Percentiles rank a stretch among this genome's conserved stretches.
Evolutionary conservation across 1,140 invertebrate genomes (phyloP).

Genomic region (Drosophila kanapiae): DNA sequence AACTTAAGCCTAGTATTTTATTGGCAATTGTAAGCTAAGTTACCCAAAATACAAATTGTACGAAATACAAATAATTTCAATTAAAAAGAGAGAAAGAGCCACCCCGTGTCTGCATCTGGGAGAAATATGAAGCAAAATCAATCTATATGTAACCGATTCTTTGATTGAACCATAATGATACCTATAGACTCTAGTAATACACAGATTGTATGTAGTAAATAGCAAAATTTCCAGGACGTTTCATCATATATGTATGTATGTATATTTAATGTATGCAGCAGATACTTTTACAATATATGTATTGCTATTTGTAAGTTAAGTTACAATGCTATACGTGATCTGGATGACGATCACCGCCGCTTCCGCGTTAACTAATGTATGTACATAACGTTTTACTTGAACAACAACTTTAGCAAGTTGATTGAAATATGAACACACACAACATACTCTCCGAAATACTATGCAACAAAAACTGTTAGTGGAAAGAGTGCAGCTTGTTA

Average conservation of each 20-base stretch:
- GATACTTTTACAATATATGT: constrained; percentile 57
- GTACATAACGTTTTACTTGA: constrained; percentile 75
- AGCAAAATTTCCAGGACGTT: constrained; percentile 68
- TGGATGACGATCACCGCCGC: constrained; percentile 50
- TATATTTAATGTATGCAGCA: constrained; percentile 60
- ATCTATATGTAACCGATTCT: constrained; percentile 54
- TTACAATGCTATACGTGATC: constrained; percentile 54
- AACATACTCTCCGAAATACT: constrained; percentile 41
- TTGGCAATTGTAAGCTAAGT: constrained; percentile 59
- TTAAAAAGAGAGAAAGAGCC: constrained; percentile 31
- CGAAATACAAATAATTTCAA: constrained; percentile 53
- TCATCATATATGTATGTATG: constrained; percentile 36
- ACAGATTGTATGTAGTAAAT: constrained; percentile 62
- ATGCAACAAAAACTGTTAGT: constrained; percentile 38
- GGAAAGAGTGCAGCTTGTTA: constrained; percentile 55
- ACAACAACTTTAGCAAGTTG: constrained; percentile 44
- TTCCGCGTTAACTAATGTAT: constrained; percentile 72
- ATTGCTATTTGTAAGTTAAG: constrained; percentile 54
- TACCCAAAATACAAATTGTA: constrained; percentile 44
- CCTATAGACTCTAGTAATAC: constrained; percentile 42
- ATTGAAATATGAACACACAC: constrained; percentile 50
- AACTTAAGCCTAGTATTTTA: constrained; percentile 48
- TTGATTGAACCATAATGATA: constrained; percentile 47
- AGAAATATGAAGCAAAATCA: constrained; percentile 35
- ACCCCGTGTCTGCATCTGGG: constrained; percentile 33